A percentile compares a stretch with the other conserved stretches of the same genome.
Conservation (phyloP, 2,113 vertebrate genomes). For the Takifugu flavidus region DNA sequence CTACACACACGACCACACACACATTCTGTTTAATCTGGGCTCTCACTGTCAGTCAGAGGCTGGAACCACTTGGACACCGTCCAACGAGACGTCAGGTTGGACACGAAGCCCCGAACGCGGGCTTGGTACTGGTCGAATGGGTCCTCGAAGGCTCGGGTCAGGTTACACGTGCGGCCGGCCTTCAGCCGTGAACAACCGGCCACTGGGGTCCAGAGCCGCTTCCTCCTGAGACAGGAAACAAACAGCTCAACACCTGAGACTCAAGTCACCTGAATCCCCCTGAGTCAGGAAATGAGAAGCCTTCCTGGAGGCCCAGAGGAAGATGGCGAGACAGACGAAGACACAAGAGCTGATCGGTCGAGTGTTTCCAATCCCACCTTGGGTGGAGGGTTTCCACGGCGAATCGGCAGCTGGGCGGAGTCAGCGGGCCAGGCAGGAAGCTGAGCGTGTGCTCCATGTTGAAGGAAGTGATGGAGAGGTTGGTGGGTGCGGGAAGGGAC, state of each 20-base stretch:
- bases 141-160: conserved; percentile 45
- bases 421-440: conserved; percentile 51
- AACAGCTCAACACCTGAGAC: not conserved
- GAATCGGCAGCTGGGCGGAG: conserved; percentile 32
- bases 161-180: conserved; percentile 47
- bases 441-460: conserved; percentile 66
- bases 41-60: conserved; percentile 66
- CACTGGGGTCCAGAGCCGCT: conserved; percentile 43
- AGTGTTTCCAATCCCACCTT: too few species aligned
- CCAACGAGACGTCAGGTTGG: conserved; percentile 54
- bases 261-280: not conserved
- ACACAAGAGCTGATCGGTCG: too few species aligned
- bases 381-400: conserved; percentile 30
- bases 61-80: conserved; percentile 34
- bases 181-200: conserved; percentile 38
- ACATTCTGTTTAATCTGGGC: too few species aligned
- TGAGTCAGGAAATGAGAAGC: not conserved
- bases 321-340: too few species aligned
- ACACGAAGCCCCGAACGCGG: conserved; percentile 43
- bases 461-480: conserved; percentile 59
- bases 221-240: conserved; percentile 24
- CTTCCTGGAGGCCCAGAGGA: too few species aligned
- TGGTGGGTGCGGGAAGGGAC: conserved; percentile 49
- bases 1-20: too few species aligned
- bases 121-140: conserved; percentile 15